phyloP scores from a whole-genome alignment of 1,140 invertebrate species.

The Hormaphis cornu region DNA sequence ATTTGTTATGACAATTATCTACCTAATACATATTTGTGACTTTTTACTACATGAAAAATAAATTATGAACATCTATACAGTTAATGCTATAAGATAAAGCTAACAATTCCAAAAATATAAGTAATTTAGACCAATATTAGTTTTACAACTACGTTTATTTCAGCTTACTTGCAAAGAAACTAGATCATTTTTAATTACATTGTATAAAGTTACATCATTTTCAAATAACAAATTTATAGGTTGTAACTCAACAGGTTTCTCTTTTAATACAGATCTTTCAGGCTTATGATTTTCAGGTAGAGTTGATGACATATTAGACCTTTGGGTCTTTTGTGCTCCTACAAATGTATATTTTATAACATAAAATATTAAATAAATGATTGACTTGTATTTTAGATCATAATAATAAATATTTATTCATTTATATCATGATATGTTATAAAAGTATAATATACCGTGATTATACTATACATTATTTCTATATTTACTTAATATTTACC shows the following conservation, averaged over 20 bases:
- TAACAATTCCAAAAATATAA: too few relatives aligned
- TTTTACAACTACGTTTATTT: background rate
- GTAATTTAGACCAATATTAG: too few relatives aligned
- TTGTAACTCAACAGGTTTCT: slow-evolving; percentile 35
- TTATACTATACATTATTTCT: too few relatives aligned
- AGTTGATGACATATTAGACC: slow-evolving; percentile 41
- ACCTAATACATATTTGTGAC: too few relatives aligned
- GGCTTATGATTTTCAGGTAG: slow-evolving; percentile 37
- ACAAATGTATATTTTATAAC: background rate
- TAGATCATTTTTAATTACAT: slow-evolving; percentile 67
- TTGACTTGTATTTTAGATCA: too few relatives aligned
- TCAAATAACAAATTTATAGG: slow-evolving; percentile 47
- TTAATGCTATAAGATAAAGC: too few relatives aligned
- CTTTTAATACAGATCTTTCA: slow-evolving; percentile 42
- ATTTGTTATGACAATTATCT: too few relatives aligned
- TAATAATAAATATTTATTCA: too few relatives aligned
- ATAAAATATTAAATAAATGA: background rate
- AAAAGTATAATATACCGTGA: background rate
- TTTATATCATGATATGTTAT: too few relatives aligned
- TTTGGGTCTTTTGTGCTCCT: slow-evolving; percentile 35
- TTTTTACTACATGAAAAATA: too few relatives aligned
- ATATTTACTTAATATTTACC: slow-evolving; percentile 24
- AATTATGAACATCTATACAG: too few relatives aligned
- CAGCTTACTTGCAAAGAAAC: slow-evolving; percentile 58
- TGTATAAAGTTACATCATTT: slow-evolving; percentile 75